These are phyloP conservation scores for Hesperophylax magnus DNA, from an alignment of 1,140 invertebrate genomes.

Conservation along the genomic window DNA sequence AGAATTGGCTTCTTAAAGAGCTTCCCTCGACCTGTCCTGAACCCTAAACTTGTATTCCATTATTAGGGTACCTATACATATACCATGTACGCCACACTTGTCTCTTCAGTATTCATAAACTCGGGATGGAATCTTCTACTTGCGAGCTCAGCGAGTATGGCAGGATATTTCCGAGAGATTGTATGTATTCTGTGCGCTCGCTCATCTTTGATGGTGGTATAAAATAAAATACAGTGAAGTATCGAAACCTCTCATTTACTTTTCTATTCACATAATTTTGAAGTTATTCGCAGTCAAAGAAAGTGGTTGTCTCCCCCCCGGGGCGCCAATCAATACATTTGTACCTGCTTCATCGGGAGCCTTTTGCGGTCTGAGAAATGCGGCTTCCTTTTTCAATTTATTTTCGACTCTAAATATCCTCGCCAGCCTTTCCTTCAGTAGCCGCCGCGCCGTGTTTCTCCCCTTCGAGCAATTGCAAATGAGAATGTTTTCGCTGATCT, in stretches of 20 bases:
- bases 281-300: conserved; percentile 15
- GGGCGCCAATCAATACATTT: conserved; percentile 35
- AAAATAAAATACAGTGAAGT: neutral
- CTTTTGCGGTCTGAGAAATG: conserved; percentile 31
- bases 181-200: neutral
- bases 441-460: no score
- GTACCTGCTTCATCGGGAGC: conserved; percentile 15
- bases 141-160: neutral
- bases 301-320: neutral
- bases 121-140: no score
- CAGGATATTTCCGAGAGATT: neutral
- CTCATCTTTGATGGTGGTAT: neutral
- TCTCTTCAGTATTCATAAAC: no score
- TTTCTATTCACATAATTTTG: conserved; percentile 29
- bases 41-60: no score
- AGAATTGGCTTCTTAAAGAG: no score
- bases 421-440: neutral
- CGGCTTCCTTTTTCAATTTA: conserved; percentile 36
- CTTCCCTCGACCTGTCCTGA: no score
- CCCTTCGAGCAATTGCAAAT: conserved; percentile 34
- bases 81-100: no score
- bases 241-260: conserved; percentile 10
- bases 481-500: conserved; percentile 36
- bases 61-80: no score
- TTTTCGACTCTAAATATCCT: conserved; percentile 32